Percentiles rank a stretch among this genome's conserved stretches.
These are phyloP conservation scores for Agriopis aurantiaria DNA, from an alignment of 2,888 invertebrate genomes.

Conservation along the genomic window DNA sequence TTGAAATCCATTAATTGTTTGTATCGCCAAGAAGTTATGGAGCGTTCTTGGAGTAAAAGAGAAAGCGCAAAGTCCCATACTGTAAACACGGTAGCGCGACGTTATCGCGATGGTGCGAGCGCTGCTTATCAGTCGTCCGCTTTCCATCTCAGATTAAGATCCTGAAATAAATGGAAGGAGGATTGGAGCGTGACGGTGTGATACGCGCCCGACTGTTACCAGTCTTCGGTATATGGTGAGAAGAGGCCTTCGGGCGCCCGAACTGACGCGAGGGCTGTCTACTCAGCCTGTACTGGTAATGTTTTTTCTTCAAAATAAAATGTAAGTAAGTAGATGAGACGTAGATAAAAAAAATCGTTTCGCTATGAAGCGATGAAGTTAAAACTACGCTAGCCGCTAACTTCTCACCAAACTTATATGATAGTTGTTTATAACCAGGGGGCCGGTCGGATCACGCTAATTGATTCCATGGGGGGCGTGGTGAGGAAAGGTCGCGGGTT, in stretches of 20 bases:
- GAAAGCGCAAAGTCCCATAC: constrained; percentile 9
- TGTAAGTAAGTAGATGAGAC: too few relatives aligned
- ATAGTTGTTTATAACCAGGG: constrained; percentile 42
- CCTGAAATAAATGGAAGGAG: constrained; percentile 73
- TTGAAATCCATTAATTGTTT: too few relatives aligned
- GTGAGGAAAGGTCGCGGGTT: constrained; percentile 59
- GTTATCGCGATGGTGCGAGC: constrained; percentile 65
- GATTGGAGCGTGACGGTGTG: constrained; percentile 69
- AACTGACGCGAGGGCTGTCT: neutral
- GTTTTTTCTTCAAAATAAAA: too few relatives aligned
- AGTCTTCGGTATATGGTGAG: constrained; percentile 9
- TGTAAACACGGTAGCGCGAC: neutral
- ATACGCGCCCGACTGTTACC: constrained; percentile 48
- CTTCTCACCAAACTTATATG: neutral
- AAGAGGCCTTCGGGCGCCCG: neutral
- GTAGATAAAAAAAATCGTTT: too few relatives aligned
- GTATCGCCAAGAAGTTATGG: neutral
- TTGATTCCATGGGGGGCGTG: constrained; percentile 60
- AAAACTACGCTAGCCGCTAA: neutral
- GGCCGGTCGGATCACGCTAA: constrained; percentile 66
- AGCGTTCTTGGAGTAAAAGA: neutral
- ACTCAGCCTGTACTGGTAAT: neutral
- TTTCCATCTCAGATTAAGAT: constrained; percentile 69
- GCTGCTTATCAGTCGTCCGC: constrained; percentile 61
- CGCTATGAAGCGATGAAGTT: neutral